Conservation (phyloP, 2,797 vertebrate genomes). For the Sebastes elongatus region DNA sequence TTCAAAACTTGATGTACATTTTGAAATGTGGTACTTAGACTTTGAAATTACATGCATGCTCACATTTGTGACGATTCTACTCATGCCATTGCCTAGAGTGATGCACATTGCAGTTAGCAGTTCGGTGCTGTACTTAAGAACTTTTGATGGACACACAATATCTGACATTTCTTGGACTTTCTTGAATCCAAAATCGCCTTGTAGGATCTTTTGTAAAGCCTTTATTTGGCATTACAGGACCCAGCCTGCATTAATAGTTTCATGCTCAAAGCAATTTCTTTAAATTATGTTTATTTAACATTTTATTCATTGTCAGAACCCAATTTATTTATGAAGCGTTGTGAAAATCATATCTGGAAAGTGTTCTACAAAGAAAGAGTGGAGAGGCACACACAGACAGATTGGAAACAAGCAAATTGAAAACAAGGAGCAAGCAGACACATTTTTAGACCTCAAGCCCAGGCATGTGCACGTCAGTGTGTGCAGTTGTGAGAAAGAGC, state of each 20-base stretch:
- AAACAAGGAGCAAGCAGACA: slow-evolving; percentile 1
- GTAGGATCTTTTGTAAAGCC: too few relatives aligned
- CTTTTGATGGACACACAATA: not conserved
- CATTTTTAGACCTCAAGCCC: not conserved
- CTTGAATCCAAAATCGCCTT: too few relatives aligned
- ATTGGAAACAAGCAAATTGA: not conserved
- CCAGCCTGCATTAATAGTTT: not conserved
- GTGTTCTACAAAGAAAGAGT: not conserved
- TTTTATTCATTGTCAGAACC: not conserved
- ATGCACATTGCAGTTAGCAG: not conserved
- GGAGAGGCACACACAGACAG: not conserved
- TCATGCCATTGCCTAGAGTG: not conserved
- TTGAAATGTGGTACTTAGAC: not conserved
- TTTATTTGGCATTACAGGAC: not conserved
- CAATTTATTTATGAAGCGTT: not conserved
- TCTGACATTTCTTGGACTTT: too few relatives aligned
- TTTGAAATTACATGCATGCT: not conserved
- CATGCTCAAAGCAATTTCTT: not conserved
- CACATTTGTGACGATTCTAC: not conserved
- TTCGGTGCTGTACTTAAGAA: not conserved
- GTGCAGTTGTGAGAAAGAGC: slow-evolving; percentile 12
- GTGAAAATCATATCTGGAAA: not conserved
- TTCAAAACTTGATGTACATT: slow-evolving; percentile 12
- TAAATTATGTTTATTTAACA: not conserved
- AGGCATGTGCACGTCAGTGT: not conserved